phyloP scores from a whole-genome alignment of 1,140 invertebrate genomes.

The Ectropis grisescens region DNA sequence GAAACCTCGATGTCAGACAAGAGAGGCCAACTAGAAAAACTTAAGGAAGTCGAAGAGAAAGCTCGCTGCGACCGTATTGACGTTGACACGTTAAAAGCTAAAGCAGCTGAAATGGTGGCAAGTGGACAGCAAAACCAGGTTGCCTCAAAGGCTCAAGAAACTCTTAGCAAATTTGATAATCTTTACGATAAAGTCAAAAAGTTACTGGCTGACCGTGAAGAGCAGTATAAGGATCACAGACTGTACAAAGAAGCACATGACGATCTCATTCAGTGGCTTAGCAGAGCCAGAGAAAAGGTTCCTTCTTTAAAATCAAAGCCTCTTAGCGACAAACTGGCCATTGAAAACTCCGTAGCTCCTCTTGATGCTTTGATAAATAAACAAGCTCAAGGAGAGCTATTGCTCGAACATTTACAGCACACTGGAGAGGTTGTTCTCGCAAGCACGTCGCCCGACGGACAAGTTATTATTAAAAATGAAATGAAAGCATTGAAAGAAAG shows the following conservation, averaged over 20 bases:
- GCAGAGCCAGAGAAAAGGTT: conserved; percentile 88
- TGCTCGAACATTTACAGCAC: conserved; percentile 89
- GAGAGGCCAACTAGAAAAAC: conserved; percentile 84
- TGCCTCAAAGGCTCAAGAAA: conserved; percentile 86
- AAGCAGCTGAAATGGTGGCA: conserved; percentile 89
- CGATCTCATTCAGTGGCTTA: conserved; percentile 88
- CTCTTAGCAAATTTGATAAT: conserved; percentile 84
- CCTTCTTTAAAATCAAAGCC: conserved; percentile 88
- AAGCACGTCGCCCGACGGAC: conserved; percentile 83
- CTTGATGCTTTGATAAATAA: conserved; percentile 90
- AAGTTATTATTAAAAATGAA: conserved; percentile 86
- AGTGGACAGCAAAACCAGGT: conserved; percentile 87
- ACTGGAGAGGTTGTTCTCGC: conserved; percentile 88
- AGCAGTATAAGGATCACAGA: conserved; percentile 89
- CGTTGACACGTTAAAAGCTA: conserved; percentile 88
- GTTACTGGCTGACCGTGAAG: conserved; percentile 82
- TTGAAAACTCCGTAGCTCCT: conserved; percentile 89
- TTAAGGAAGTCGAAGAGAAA: conserved; percentile 90
- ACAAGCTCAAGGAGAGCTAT: conserved; percentile 89
- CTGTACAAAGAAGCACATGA: conserved; percentile 91
- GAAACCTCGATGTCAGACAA: conserved; percentile 89
- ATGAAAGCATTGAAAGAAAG: conserved; percentile 86
- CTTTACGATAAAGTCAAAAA: conserved; percentile 80
- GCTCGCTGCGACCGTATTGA: conserved; percentile 92
- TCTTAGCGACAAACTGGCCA: conserved; percentile 87